A percentile compares a stretch with the other conserved stretches of the same genome.
Evolutionary conservation across 2,888 invertebrate genomes (phyloP).

Genomic region (Callosobruchus maculatus): DNA sequence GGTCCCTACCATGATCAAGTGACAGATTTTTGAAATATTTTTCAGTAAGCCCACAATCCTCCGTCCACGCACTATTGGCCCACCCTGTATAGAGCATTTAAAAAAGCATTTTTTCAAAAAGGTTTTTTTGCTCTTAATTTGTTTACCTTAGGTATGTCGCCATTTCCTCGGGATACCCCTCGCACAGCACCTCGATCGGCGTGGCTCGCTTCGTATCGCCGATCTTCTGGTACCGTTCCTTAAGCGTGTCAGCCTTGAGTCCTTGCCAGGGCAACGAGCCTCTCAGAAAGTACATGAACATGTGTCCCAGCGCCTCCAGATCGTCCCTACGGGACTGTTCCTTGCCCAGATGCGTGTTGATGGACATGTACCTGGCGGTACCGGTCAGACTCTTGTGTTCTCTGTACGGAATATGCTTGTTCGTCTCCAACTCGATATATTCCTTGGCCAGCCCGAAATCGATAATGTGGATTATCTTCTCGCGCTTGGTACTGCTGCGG

Average conservation of each 20-base stretch:
- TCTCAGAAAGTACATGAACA: constrained; percentile 99
- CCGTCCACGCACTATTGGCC: too few relatives aligned
- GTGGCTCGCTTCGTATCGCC: constrained; percentile 99
- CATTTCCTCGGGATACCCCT: constrained; percentile 92
- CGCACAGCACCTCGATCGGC: constrained; percentile 90
- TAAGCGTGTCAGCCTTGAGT: constrained; percentile 97
- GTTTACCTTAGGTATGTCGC: constrained; percentile 83
- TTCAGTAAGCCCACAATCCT: too few relatives aligned
- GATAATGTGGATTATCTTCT: constrained; percentile 97
- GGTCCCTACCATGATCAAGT: too few relatives aligned
- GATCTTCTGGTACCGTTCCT: constrained; percentile 99
- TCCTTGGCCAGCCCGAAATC: constrained; percentile 99
- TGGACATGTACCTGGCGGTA: constrained; percentile 98
- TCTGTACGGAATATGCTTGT: constrained; percentile 99
- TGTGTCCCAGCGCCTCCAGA: constrained; percentile 96
- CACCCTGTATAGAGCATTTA: too few relatives aligned
- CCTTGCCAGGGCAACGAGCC: constrained; percentile 99
- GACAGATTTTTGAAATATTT: too few relatives aligned
- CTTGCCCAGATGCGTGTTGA: constrained; percentile 99
- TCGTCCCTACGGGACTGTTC: constrained; percentile 99
- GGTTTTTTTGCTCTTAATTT: too few relatives aligned
- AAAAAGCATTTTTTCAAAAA: too few relatives aligned
- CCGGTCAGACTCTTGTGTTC: constrained; percentile 99
- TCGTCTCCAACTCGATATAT: constrained; percentile 99
- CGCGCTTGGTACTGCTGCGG: constrained; percentile 94